Conservation (phyloP, 2,888 invertebrate species). For the Tetragnatha montana region DNA sequence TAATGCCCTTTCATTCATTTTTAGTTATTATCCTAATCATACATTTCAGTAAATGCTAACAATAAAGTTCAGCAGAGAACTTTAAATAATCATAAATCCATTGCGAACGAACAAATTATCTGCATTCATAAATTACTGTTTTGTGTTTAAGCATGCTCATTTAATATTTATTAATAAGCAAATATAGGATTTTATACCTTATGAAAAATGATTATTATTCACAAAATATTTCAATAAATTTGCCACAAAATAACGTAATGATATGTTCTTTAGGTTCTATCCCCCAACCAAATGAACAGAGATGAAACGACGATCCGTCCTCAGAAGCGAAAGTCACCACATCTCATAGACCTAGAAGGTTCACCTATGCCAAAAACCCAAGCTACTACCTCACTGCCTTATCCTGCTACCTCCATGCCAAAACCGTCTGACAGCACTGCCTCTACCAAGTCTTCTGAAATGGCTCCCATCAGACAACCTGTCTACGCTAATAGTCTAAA, state of each 20-base stretch:
- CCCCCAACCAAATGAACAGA: neutral
- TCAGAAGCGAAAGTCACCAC: neutral
- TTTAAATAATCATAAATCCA: no score
- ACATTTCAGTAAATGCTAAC: no score
- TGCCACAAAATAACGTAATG: no score
- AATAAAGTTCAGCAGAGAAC: no score
- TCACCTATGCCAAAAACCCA: neutral
- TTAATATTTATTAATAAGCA: no score
- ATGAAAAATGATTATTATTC: no score
- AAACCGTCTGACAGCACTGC: neutral
- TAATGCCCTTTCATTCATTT: neutral
- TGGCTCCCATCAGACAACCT: neutral
- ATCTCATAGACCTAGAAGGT: neutral
- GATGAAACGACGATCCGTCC: neutral
- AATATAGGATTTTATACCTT: no score
- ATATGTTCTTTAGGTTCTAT: no score
- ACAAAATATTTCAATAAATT: no score
- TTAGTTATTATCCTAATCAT: neutral
- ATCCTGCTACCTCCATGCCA: neutral
- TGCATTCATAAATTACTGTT: neutral
- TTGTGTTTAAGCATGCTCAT: no score
- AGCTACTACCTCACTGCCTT: neutral
- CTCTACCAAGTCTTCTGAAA: neutral
- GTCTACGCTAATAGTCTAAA: neutral
- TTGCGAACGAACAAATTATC: no score